Conservation (phyloP, 2,888 invertebrate species). For the Onthophagus sagittarius region DNA sequence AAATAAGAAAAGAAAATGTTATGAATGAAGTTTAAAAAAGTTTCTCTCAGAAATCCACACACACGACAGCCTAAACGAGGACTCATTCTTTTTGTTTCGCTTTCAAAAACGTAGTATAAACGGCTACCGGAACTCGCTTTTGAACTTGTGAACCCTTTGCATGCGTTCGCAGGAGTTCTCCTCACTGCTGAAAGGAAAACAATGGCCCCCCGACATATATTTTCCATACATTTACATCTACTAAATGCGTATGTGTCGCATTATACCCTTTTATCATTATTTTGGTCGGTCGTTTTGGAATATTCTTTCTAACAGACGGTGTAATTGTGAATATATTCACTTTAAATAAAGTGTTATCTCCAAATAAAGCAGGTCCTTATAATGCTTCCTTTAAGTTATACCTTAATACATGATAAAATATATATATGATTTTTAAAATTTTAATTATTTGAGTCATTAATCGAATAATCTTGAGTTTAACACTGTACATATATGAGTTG, state of each 20-base stretch:
- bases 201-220: not conserved
- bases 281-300: not conserved
- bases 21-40: not conserved
- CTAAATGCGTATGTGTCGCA: not conserved
- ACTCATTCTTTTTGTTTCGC: not conserved
- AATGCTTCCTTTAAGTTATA: no score
- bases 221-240: not conserved
- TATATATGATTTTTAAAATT: no score
- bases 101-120: not conserved
- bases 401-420: no score
- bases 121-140: not conserved
- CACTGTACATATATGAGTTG: no score
- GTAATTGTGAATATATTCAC: not conserved
- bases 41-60: not conserved
- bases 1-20: not conserved
- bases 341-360: no score
- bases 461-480: no score
- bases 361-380: no score
- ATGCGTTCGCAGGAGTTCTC: not conserved
- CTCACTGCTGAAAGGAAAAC: not conserved
- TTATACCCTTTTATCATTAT: not conserved
- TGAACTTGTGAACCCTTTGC: not conserved
- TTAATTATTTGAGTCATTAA: no score
- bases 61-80: not conserved
- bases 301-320: not conserved